Base-by-base conservation (phyloP, 2,888 invertebrate genomes). In the Eupsilia transversa region DNA sequence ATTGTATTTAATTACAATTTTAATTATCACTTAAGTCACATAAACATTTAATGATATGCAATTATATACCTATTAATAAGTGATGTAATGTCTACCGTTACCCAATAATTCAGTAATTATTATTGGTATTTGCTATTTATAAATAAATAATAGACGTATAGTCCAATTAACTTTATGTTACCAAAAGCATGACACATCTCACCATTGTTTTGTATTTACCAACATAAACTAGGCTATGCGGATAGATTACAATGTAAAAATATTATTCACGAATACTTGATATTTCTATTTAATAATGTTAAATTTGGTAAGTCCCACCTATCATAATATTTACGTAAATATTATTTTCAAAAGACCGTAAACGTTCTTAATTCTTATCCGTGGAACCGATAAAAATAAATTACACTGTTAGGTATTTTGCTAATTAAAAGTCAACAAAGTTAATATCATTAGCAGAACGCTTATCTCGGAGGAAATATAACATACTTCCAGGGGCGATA, bases 391-490 rank as follows among this genome's bases (percentile, higher is more conserved):
- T 84, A 87, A 84, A 76, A 77, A 75, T 72, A 77, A 79, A 79
- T 74, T n/a, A 79, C 63, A 72, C 49, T 79, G 70, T 73, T 82
- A 38, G 73, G 59, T 75, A 81, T 84, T 82, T 82, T 64, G 84
- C 77, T 86, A 86, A 87, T 86, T 87, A 87, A 86, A 76, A 76
- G 73, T 80, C 76, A 80, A 87, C 84, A 84, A 82, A 66, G 83
- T 84, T 80, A 72, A 83, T 86, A 83, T 85, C 77, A 81, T 66
- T 87, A 66, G 74, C 68, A 81, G 78, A 79, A 82, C 54, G 38
- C 64, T 89, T 89, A 89, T 89, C 89, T 78, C 63, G 27, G 80
- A 86, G 89, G 88, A 89, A 89, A 84, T 86, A 87, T 85, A 84
- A 87, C 83, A 82, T 79, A 87, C 83, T 79, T 84, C 82, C 83